phyloP scores from a whole-genome alignment of 2,888 invertebrate genomes.

The Philereme vetulata region DNA sequence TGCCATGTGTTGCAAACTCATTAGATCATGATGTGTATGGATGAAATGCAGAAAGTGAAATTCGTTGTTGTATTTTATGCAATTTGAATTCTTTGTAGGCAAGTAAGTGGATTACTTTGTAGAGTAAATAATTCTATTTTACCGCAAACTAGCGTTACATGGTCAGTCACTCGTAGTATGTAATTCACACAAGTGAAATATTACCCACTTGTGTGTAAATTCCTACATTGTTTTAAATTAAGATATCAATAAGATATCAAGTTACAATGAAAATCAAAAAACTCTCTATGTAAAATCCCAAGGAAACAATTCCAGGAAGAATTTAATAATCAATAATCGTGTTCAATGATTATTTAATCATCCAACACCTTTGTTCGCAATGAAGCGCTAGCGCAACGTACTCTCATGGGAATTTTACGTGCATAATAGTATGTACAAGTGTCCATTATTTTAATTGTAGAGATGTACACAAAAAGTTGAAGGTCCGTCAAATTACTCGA shows the following conservation, averaged over 20 bases:
- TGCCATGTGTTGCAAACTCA: too few relatives aligned
- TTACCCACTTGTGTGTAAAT: not conserved
- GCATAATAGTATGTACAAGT: constrained; percentile 22
- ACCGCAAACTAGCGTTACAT: too few relatives aligned
- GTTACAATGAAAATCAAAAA: not conserved
- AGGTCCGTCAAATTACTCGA: not conserved
- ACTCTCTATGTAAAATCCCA: not conserved
- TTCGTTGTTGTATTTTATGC: too few relatives aligned
- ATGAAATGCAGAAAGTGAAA: too few relatives aligned
- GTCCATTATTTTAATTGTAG: constrained; percentile 15
- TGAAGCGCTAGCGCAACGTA: constrained; percentile 35
- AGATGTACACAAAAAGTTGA: not conserved
- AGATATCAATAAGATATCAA: too few relatives aligned
- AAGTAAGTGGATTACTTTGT: too few relatives aligned
- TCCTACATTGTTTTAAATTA: not conserved
- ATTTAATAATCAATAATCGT: constrained; percentile 9
- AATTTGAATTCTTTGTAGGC: too few relatives aligned
- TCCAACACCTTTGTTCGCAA: constrained; percentile 27
- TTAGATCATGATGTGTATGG: too few relatives aligned
- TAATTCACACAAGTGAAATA: not conserved
- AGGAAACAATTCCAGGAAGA: constrained; percentile 19
- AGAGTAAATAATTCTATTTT: too few relatives aligned
- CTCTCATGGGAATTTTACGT: constrained; percentile 34
- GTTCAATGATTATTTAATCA: constrained; percentile 14
- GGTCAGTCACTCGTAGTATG: not conserved